Percentiles rank a stretch among this genome's conserved stretches.
Conservation (phyloP, 2,797 vertebrate species). For the Sarcoramphus papa region DNA sequence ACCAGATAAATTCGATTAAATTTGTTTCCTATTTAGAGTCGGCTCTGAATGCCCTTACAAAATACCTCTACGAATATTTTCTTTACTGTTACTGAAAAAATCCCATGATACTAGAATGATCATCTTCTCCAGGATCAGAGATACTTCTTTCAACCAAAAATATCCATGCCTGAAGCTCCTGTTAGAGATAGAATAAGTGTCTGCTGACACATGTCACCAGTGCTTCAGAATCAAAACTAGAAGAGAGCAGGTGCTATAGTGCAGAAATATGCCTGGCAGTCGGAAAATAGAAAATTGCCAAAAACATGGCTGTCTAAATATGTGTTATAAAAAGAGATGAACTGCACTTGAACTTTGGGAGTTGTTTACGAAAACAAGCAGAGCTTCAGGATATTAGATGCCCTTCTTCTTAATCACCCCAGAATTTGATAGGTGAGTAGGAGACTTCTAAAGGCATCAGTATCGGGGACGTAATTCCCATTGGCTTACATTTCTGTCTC, state of each 20-base stretch:
- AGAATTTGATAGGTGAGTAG: constrained; percentile 53
- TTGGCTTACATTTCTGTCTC: constrained; percentile 47
- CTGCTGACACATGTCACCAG: constrained; percentile 54
- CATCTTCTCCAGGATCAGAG: not conserved
- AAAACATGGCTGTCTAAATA: constrained; percentile 29
- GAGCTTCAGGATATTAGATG: constrained; percentile 33
- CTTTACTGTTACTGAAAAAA: not conserved
- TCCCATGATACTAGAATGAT: not conserved
- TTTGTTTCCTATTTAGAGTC: not conserved
- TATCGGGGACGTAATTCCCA: not conserved
- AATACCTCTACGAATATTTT: not conserved
- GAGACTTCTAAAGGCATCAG: constrained; percentile 22
- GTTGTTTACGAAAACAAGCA: constrained; percentile 55
- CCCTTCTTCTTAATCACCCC: constrained; percentile 41
- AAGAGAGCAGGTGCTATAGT: constrained; percentile 45
- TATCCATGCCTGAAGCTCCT: constrained; percentile 35
- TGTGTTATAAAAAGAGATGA: constrained; percentile 59
- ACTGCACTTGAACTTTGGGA: constrained; percentile 28
- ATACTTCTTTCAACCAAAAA: constrained; percentile 58
- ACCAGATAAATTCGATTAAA: not conserved
- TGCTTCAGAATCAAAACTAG: constrained; percentile 20
- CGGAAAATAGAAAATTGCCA: constrained; percentile 28
- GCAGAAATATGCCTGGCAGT: constrained; percentile 32
- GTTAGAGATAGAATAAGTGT: constrained; percentile 25
- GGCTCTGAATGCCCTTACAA: not conserved